These are phyloP conservation scores for Dolichopus griseipennis DNA, from an alignment of 2,888 invertebrate genomes.

Conservation along the genomic window DNA sequence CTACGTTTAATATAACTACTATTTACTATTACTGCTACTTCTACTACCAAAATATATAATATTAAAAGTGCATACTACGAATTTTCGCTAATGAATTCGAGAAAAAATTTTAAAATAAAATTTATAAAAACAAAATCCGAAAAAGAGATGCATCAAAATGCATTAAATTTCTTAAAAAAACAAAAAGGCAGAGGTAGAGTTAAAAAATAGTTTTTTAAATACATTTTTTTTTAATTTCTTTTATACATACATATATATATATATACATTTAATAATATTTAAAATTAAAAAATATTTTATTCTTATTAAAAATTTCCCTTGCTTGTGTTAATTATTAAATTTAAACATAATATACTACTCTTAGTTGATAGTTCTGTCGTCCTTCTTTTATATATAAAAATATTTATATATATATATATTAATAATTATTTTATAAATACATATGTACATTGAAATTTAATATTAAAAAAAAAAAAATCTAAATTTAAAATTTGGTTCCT, in stretches of 20 bases:
- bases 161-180: too few species aligned
- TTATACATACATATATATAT: not conserved
- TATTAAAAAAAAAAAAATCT: too few species aligned
- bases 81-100: not conserved
- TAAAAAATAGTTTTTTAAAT: not conserved
- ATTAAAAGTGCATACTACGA: not conserved
- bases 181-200: not conserved
- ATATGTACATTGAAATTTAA: too few species aligned
- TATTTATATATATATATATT: too few species aligned
- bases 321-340: not conserved
- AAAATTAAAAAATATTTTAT: not conserved
- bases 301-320: not conserved
- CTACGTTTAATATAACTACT: too few species aligned
- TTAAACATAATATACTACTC: not conserved
- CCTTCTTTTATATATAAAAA: not conserved
- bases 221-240: too few species aligned
- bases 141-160: too few species aligned
- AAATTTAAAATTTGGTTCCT: too few species aligned
- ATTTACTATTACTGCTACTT: not conserved
- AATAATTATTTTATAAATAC: too few species aligned
- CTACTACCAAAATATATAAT: too few species aligned
- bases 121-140: not conserved
- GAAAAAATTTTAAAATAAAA: not conserved
- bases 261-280: not conserved
- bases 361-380: not conserved